Conservation (phyloP, 2,888 invertebrate species). For the Melipona beecheii region DNA sequence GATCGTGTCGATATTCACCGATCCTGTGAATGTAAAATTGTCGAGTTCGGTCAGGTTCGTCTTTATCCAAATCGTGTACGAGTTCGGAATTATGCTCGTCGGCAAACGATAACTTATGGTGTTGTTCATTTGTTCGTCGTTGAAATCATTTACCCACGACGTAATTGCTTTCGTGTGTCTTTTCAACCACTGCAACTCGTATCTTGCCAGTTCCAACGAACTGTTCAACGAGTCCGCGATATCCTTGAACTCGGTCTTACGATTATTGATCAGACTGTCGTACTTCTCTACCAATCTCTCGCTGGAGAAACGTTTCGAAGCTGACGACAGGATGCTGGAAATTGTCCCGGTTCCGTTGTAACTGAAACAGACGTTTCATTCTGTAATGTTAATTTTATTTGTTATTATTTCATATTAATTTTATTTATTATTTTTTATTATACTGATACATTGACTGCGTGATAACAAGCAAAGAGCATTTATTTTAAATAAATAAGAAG, state of each 20-base stretch:
- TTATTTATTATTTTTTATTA: no score
- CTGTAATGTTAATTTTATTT: neutral
- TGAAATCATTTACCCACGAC: constrained; percentile 55
- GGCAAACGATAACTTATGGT: constrained; percentile 85
- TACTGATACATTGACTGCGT: no score
- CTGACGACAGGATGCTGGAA: constrained; percentile 65
- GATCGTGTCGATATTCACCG: constrained; percentile 66
- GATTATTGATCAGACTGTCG: constrained; percentile 59
- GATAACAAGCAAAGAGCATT: no score
- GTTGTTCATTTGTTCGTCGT: no score
- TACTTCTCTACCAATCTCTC: constrained; percentile 62
- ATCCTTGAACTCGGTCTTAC: constrained; percentile 39
- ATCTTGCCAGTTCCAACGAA: constrained; percentile 68
- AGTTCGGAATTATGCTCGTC: constrained; percentile 84
- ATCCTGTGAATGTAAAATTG: constrained; percentile 75
- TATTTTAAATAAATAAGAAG: neutral
- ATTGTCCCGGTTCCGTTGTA: constrained; percentile 62
- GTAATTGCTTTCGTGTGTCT: constrained; percentile 44
- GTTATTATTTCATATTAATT: no score
- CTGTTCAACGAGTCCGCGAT: constrained; percentile 55
- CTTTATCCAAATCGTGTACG: constrained; percentile 85
- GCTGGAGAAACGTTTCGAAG: constrained; percentile 74
- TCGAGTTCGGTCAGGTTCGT: constrained; percentile 84
- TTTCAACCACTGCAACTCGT: constrained; percentile 72
- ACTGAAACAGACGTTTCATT: constrained; percentile 59